Conservation (phyloP, 1,140 invertebrate species). For the Hyphantria cunea region DNA sequence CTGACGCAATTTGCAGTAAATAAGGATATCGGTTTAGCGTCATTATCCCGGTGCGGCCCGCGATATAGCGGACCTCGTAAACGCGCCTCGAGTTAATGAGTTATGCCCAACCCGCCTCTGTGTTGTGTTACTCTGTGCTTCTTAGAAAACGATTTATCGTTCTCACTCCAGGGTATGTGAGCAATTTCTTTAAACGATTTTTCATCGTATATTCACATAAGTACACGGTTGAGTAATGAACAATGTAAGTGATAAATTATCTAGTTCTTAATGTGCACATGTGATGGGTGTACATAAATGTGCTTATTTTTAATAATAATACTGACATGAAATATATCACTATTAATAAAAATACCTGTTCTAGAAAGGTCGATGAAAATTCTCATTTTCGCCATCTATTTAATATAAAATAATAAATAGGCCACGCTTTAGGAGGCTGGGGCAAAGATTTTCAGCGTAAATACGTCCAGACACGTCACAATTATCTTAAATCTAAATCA, state of each 20-base stretch:
- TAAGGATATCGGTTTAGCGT: conserved; percentile 70
- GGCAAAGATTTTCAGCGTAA: not conserved
- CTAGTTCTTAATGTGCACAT: conserved; percentile 19
- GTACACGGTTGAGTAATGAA: conserved; percentile 29
- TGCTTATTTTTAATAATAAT: conserved; percentile 19
- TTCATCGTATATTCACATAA: conserved; percentile 20
- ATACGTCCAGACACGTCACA: too few relatives aligned
- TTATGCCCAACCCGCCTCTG: conserved; percentile 31
- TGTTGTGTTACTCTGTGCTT: conserved; percentile 34
- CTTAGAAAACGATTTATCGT: conserved; percentile 36
- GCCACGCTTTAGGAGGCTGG: not conserved
- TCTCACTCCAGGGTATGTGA: conserved; percentile 10
- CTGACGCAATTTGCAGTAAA: conserved; percentile 67
- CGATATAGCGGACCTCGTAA: conserved; percentile 33
- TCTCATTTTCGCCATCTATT: conserved; percentile 14
- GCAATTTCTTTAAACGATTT: conserved; percentile 36
- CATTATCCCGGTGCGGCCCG: conserved; percentile 52
- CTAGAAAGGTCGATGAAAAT: conserved; percentile 1
- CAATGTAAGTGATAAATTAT: conserved; percentile 25
- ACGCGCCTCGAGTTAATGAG: conserved; percentile 40
- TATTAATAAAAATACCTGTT: conserved; percentile 1
- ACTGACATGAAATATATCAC: conserved; percentile 16
- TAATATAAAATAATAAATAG: conserved; percentile 6
- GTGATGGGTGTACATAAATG: conserved; percentile 1
- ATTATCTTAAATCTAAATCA: too few relatives aligned